A percentile compares a stretch with the other conserved stretches of the same genome.
Evolutionary conservation across 2,888 invertebrate species (phyloP).

Genomic region (Petrolisthes manimaculis): DNA sequence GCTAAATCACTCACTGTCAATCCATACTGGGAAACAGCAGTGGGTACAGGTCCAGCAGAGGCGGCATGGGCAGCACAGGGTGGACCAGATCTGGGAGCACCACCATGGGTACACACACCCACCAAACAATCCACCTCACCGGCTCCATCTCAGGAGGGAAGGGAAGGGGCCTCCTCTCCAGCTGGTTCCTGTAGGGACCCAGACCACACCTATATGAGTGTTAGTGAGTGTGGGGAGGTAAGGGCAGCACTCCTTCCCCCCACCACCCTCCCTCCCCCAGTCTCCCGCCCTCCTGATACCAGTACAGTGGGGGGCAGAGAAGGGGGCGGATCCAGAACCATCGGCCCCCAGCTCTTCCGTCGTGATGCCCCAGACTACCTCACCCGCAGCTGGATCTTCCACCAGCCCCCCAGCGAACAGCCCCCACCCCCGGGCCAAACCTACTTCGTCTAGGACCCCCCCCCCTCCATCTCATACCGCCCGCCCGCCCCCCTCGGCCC

Average conservation of each 20-base stretch:
- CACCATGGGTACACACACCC: slow-evolving; percentile 55
- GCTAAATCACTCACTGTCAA: slow-evolving; percentile 63
- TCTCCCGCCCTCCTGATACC: slow-evolving; percentile 1
- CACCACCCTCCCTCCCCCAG: slow-evolving; percentile 21
- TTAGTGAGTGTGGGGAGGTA: slow-evolving; percentile 63
- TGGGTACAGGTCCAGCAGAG: slow-evolving; percentile 49
- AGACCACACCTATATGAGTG: slow-evolving; percentile 65
- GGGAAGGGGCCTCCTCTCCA: slow-evolving; percentile 14
- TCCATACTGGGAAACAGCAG: slow-evolving; percentile 66
- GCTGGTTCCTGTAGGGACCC: slow-evolving; percentile 20
- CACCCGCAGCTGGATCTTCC: slow-evolving; percentile 64
- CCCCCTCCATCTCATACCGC: neutral
- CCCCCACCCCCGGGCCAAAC: slow-evolving; percentile 60
- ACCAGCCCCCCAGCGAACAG: slow-evolving; percentile 50
- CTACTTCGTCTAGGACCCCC: slow-evolving; percentile 56
- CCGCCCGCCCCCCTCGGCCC: neutral
- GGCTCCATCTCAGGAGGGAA: slow-evolving; percentile 1
- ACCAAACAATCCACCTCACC: slow-evolving; percentile 50
- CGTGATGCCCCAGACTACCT: slow-evolving; percentile 64
- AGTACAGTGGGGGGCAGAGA: slow-evolving; percentile 10
- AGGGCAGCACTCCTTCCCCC: slow-evolving; percentile 29
- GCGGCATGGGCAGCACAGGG: slow-evolving; percentile 27
- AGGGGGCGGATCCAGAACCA: slow-evolving; percentile 22
- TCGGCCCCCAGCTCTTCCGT: slow-evolving; percentile 37
- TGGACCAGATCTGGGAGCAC: slow-evolving; percentile 55